Evolutionary conservation across 2,888 invertebrate species (phyloP), one percentile per base, ranked within the genome.

Genomic region (Teinopalpus imperialis): DNA sequence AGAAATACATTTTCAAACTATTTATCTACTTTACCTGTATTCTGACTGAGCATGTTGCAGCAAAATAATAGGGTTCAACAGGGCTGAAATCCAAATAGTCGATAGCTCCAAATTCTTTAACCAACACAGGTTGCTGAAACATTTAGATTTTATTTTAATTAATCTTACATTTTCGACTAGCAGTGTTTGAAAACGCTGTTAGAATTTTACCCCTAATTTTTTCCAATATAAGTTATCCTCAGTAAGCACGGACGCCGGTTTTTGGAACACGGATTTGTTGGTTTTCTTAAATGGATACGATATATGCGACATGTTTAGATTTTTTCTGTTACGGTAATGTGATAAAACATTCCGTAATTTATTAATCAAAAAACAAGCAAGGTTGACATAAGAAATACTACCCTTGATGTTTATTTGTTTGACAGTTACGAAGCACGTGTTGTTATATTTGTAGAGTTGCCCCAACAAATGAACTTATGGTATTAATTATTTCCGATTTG

Each of bases 91-190:
- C 95, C 29, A 98, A 92, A 66, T 95, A 94, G 69, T 97, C 97
- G 42, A 99, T 95, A 0, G 96, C 93, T 12, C 97, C 97, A 79
- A 95, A 97, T 78, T 98, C 98, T 77, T 98, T 98, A 0, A 97
- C 92, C 24, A 97, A 90, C 1, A 96, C 94, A 14, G 97, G 97
- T 46, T 92, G 90, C 97, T 86, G 71, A 46, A 83, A 79, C 27
- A 26, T 45, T 24, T 3, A 49, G 18, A 32, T 51, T 23, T 43
- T 35, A n/a, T 43, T 3, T 23, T 29, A 30, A n/a, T 26, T n/a
- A 12, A 16, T 13, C 14, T 13, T 23, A n/a, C 9, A 9, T 21
- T n/a, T n/a, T n/a, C n/a, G n/a, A n/a, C n/a, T n/a, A n/a, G n/a
- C n/a, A n/a, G n/a, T n/a, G n/a, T n/a, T n/a, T n/a, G n/a, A n/a